phyloP scores from a whole-genome alignment of 2,888 invertebrate species.

The Dorcus parallelipipedus region DNA sequence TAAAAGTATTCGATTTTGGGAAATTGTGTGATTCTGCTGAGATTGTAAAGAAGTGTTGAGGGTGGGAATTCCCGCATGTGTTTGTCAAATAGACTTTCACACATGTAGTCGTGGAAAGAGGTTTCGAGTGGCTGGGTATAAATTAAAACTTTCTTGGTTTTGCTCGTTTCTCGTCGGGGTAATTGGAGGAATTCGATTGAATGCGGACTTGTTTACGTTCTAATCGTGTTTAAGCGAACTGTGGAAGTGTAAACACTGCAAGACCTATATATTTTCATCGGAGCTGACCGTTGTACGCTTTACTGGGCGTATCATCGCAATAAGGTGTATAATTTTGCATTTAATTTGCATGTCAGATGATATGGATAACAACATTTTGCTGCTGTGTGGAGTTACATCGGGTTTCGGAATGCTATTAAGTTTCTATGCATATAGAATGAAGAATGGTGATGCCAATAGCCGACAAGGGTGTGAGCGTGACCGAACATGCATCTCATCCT shows the following conservation, averaged over 20 bases:
- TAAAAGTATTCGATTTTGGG: too few relatives aligned
- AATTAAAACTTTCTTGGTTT: constrained; percentile 25
- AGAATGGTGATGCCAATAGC: constrained; percentile 38
- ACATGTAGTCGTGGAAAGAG: too few relatives aligned
- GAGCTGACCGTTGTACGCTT: constrained; percentile 34
- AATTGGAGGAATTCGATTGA: constrained; percentile 5
- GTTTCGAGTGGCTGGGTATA: constrained; percentile 12
- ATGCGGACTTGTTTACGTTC: constrained; percentile 35
- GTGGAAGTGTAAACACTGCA: constrained; percentile 37
- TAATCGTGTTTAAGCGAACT: constrained; percentile 36
- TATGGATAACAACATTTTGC: constrained; percentile 49
- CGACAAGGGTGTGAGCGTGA: constrained; percentile 13
- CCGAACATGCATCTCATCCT: not conserved
- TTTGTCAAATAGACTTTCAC: too few relatives aligned
- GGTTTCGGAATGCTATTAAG: constrained; percentile 47
- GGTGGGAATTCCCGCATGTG: too few relatives aligned
- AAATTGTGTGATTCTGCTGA: too few relatives aligned
- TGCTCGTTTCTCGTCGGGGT: constrained; percentile 12
- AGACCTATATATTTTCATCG: constrained; percentile 39
- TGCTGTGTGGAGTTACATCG: constrained; percentile 44
- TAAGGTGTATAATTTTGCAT: constrained; percentile 51
- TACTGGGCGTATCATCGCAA: constrained; percentile 39
- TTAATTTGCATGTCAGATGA: constrained; percentile 49
- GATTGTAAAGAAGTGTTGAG: too few relatives aligned
- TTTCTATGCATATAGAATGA: constrained; percentile 51